phyloP scores from a whole-genome alignment of 2,797 vertebrate genomes.

The Dermochelys coriacea region DNA sequence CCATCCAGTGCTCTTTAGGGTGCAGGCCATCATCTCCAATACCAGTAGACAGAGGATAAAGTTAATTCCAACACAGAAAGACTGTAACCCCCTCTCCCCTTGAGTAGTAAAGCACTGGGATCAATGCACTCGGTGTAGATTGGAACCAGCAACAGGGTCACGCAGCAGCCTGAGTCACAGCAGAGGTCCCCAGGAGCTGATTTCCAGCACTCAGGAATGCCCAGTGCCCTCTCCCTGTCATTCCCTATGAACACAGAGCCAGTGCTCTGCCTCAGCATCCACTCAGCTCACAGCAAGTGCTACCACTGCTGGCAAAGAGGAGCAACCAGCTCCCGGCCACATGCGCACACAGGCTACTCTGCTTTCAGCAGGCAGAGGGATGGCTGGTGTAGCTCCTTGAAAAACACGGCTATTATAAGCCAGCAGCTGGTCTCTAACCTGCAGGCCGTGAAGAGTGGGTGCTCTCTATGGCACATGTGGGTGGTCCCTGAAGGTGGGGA shows the following conservation, averaged over 20 bases:
- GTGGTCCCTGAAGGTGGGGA: not conserved
- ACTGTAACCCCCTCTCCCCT: not conserved
- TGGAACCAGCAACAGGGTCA: not conserved
- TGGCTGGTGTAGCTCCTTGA: not conserved
- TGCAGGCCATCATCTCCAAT: not conserved
- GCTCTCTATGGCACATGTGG: too few relatives aligned
- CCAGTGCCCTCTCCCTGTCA: not conserved
- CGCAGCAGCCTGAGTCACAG: too few relatives aligned
- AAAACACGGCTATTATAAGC: not conserved
- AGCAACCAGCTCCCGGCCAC: too few relatives aligned
- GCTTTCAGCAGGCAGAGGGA: too few relatives aligned
- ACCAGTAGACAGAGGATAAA: too few relatives aligned
- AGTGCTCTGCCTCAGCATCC: too few relatives aligned
- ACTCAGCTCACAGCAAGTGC: too few relatives aligned
- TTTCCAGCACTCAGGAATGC: not conserved
- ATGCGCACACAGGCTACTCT: too few relatives aligned
- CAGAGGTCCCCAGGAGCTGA: too few relatives aligned
- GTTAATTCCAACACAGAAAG: too few relatives aligned
- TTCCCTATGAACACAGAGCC: not conserved
- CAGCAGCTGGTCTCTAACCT: not conserved
- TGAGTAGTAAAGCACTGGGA: not conserved
- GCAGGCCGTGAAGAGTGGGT: not conserved
- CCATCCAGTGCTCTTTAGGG: too few relatives aligned
- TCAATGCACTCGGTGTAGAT: not conserved
- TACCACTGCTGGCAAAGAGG: too few relatives aligned